Evolutionary conservation across 1,140 invertebrate species (phyloP).

Genomic region (Drosophila arizonae): DNA sequence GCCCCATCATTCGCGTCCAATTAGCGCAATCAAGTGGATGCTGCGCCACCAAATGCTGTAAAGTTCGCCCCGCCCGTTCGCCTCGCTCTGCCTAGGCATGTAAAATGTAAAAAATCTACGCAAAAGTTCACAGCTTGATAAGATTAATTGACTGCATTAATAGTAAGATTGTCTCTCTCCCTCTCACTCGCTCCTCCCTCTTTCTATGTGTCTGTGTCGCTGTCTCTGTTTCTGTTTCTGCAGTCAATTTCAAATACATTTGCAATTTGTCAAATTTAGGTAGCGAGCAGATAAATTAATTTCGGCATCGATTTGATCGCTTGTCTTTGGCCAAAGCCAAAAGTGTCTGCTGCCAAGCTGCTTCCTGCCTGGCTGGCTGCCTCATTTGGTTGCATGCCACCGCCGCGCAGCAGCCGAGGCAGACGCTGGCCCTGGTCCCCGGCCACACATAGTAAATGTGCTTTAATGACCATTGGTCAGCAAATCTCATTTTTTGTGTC

Average conservation of each 20-base stretch:
- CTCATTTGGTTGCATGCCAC: constrained; percentile 40
- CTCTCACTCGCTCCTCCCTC: background rate
- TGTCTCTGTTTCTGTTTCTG: constrained; percentile 2
- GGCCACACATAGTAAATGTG: constrained; percentile 78
- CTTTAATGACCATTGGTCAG: constrained; percentile 81
- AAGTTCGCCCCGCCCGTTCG: too few species aligned
- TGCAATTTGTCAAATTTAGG: constrained; percentile 79
- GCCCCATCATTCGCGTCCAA: constrained; percentile 59
- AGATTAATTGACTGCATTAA: constrained; percentile 60
- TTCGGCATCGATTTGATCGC: constrained; percentile 82
- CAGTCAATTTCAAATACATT: constrained; percentile 78
- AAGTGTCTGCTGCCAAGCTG: constrained; percentile 2
- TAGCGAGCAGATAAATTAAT: constrained; percentile 81
- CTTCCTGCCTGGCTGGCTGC: constrained; percentile 11
- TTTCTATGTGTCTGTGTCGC: background rate
- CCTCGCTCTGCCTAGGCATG: constrained; percentile 17
- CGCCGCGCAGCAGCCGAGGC: too few species aligned
- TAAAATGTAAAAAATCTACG: constrained; percentile 52
- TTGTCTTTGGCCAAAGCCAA: constrained; percentile 59
- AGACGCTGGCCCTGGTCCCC: constrained; percentile 33
- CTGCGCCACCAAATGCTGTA: constrained; percentile 11
- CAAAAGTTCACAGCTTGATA: constrained; percentile 70
- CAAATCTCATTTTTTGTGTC: constrained; percentile 82
- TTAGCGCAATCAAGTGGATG: constrained; percentile 71
- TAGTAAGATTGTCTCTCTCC: background rate